Percentiles rank a stretch among this genome's conserved stretches.
Evolutionary conservation across 2,888 invertebrate genomes (phyloP).

Genomic region (Volucella zonaria): DNA sequence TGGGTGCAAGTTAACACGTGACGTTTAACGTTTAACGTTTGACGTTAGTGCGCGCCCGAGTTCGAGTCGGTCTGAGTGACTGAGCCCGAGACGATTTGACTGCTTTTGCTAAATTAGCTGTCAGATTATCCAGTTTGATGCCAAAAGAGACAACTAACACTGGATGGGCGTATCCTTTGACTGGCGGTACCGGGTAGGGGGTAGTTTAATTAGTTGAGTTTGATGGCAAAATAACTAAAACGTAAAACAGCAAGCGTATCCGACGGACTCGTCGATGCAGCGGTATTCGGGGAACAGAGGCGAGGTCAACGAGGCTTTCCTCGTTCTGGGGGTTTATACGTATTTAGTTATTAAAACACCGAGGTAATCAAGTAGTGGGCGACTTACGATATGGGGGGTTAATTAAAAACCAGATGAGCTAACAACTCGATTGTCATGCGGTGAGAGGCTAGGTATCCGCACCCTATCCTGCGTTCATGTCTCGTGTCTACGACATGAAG

Average conservation of each 20-base stretch:
- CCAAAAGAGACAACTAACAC: constrained; percentile 37
- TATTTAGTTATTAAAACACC: constrained; percentile 36
- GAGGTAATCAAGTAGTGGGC: constrained; percentile 17
- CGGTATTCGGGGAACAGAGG: neutral
- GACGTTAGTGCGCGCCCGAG: no score
- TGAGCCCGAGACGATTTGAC: neutral
- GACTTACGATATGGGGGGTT: constrained; percentile 52
- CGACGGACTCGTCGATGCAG: neutral
- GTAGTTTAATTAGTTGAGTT: constrained; percentile 50
- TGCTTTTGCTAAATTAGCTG: constrained; percentile 52
- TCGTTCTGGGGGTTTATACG: constrained; percentile 29
- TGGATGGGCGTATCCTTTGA: neutral
- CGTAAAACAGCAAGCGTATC: constrained; percentile 9
- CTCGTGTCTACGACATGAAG: constrained; percentile 2
- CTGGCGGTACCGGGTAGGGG: constrained; percentile 48
- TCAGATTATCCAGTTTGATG: constrained; percentile 59
- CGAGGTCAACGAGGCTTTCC: constrained; percentile 49
- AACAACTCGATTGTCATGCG: constrained; percentile 18
- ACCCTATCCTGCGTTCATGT: neutral
- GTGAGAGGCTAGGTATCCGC: neutral
- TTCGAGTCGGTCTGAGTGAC: neutral
- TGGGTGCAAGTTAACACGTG: constrained; percentile 19
- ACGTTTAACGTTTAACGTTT: constrained; percentile 11
- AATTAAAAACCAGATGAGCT: constrained; percentile 52
- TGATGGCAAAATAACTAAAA: neutral